A percentile compares a stretch with the other conserved stretches of the same genome.
These are phyloP conservation scores for Oryzias celebensis DNA, from an alignment of 2,113 vertebrate genomes.

Conservation along the genomic window DNA sequence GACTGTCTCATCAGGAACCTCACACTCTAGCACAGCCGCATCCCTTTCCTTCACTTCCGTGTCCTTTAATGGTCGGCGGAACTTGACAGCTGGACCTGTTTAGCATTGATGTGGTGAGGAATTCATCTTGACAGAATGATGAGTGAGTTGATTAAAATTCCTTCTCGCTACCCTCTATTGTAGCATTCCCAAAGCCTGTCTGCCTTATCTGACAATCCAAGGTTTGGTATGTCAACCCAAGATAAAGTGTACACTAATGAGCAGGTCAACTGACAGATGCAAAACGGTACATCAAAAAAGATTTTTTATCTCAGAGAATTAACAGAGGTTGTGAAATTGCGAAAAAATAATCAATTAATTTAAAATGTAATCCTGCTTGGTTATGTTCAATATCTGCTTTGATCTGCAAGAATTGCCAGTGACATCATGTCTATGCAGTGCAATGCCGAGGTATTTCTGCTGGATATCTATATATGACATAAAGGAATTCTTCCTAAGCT, in stretches of 20 bases:
- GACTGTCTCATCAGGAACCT: slow-evolving; percentile 85
- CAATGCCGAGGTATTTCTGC: background rate
- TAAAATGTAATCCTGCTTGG: slow-evolving; percentile 2
- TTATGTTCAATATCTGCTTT: background rate
- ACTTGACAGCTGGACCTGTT: slow-evolving; percentile 83
- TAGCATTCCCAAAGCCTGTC: no score
- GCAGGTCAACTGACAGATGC: slow-evolving; percentile 27
- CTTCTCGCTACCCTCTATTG: no score
- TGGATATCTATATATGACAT: no score
- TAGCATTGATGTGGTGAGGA: background rate
- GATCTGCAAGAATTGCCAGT: slow-evolving; percentile 1
- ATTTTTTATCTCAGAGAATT: slow-evolving; percentile 11
- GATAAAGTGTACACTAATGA: background rate
- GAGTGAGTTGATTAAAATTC: no score
- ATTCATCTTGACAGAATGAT: no score
- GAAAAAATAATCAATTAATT: slow-evolving; percentile 35
- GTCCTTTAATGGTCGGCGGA: slow-evolving; percentile 82
- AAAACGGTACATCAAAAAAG: background rate
- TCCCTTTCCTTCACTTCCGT: slow-evolving; percentile 85
- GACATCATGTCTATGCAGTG: background rate
- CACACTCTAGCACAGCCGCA: slow-evolving; percentile 88
- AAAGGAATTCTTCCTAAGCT: no score
- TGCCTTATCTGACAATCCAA: no score
- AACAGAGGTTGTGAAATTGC: slow-evolving; percentile 35
- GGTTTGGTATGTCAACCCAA: no score